These are phyloP conservation scores for Semicossyphus pulcher DNA, from an alignment of 2,113 vertebrate species.

Conservation along the genomic window DNA sequence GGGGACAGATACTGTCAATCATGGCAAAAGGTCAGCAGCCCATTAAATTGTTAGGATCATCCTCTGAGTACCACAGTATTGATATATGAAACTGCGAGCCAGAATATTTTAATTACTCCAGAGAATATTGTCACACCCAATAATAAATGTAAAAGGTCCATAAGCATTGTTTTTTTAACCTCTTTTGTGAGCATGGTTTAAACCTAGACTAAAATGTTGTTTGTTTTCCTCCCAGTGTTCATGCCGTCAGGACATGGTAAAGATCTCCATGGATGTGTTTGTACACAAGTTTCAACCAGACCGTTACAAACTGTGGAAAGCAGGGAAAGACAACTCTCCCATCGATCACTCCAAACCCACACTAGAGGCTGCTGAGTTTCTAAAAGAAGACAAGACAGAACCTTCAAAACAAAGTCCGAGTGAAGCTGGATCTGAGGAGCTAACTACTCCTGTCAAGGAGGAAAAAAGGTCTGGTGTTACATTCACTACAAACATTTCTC, in stretches of 20 bases:
- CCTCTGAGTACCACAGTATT: too few species aligned
- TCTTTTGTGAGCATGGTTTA: background rate
- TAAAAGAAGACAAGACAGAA: constrained; percentile 68
- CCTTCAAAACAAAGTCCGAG: constrained; percentile 4
- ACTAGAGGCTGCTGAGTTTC: constrained; percentile 89
- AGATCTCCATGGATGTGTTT: constrained; percentile 98
- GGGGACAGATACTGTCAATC: too few species aligned
- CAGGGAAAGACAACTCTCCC: constrained; percentile 88
- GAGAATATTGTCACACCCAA: background rate
- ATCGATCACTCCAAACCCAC: constrained; percentile 94
- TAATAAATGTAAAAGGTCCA: background rate
- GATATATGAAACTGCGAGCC: too few species aligned
- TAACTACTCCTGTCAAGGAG: constrained; percentile 6
- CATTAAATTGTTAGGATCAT: too few species aligned
- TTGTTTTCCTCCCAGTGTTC: constrained; percentile 86
- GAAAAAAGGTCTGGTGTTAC: constrained; percentile 51
- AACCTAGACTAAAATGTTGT: background rate
- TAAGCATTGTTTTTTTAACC: background rate
- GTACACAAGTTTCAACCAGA: constrained; percentile 96
- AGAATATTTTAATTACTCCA: too few species aligned
- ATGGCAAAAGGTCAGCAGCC: too few species aligned
- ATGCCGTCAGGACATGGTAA: constrained; percentile 97
- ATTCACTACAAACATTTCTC: background rate
- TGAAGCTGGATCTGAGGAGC: constrained; percentile 20
- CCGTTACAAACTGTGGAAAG: constrained; percentile 95